A percentile compares a stretch with the other conserved stretches of the same genome.
Conservation (phyloP, 2,888 invertebrate genomes). For the Odontomyia ornata region DNA sequence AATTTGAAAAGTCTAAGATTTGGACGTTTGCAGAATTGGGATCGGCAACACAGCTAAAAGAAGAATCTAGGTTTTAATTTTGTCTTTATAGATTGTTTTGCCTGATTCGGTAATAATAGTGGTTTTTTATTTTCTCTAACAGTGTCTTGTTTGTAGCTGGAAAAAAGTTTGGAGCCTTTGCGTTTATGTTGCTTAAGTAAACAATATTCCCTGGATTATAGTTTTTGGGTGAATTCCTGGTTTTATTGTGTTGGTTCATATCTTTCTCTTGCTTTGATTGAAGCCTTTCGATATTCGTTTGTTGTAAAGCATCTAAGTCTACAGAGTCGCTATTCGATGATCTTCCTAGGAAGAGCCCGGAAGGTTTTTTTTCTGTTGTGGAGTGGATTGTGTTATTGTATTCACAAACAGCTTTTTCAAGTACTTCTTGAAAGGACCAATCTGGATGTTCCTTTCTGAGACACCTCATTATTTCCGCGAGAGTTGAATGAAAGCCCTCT, state of each 20-base stretch:
- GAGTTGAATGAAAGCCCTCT: neutral
- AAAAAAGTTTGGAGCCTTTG: neutral
- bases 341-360: neutral
- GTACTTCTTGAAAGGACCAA: neutral
- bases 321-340: neutral
- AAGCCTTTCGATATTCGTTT: neutral
- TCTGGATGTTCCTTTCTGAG: neutral
- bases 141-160: neutral
- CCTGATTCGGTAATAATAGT: neutral
- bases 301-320: neutral
- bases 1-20: conserved; percentile 11
- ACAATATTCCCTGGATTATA: neutral
- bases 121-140: conserved; percentile 1
- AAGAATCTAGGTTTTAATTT: neutral
- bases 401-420: neutral
- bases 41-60: neutral
- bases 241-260: neutral
- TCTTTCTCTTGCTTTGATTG: neutral
- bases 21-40: neutral
- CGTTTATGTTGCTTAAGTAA: neutral
- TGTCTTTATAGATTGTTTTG: neutral
- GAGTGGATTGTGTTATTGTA: conserved; percentile 6
- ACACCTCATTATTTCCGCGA: neutral
- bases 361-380: neutral
- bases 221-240: neutral